Percentiles rank a stretch among this genome's conserved stretches.
phyloP scores from a whole-genome alignment of 1,140 invertebrate species.

The Homalodisca vitripennis region DNA sequence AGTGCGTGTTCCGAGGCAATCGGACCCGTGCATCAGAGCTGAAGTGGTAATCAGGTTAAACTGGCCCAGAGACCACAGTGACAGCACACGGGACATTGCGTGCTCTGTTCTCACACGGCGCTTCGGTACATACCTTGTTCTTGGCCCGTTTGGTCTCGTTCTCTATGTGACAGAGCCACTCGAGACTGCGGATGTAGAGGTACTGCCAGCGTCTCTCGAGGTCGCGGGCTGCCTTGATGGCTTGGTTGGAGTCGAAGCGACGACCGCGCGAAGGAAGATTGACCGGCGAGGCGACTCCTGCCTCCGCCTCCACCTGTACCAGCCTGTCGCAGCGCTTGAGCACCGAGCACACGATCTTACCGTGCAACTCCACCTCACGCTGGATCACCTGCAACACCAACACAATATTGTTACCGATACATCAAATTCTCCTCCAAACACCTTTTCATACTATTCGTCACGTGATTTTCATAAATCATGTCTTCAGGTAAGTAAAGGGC shows the following conservation, averaged over 20 bases:
- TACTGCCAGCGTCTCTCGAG: conserved; percentile 85
- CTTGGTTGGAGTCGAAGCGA: conserved; percentile 30
- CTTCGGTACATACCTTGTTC: conserved; percentile 46
- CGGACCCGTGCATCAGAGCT: too few species aligned
- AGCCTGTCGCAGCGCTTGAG: conserved; percentile 63
- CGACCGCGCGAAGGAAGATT: conserved; percentile 28
- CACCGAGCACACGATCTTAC: conserved; percentile 75
- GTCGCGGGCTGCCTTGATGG: conserved; percentile 50
- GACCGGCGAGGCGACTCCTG: background rate
- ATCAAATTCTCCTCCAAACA: too few species aligned
- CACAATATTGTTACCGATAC: too few species aligned
- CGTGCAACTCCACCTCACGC: conserved; percentile 80
- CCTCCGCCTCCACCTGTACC: conserved; percentile 36
- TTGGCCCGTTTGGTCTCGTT: conserved; percentile 52
- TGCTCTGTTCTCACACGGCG: background rate
- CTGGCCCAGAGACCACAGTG: too few species aligned
- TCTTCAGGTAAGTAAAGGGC: too few species aligned
- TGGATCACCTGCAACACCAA: conserved; percentile 72
- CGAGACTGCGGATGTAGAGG: conserved; percentile 80
- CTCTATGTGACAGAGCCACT: conserved; percentile 85
- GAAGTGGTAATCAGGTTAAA: too few species aligned
- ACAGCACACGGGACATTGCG: too few species aligned
- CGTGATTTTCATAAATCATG: too few species aligned
- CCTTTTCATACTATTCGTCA: too few species aligned
- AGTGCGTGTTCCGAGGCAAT: too few species aligned